A percentile compares a stretch with the other conserved stretches of the same genome.
Conservation (phyloP, 2,888 invertebrate genomes). For the Mimumesa dahlbomi region DNA sequence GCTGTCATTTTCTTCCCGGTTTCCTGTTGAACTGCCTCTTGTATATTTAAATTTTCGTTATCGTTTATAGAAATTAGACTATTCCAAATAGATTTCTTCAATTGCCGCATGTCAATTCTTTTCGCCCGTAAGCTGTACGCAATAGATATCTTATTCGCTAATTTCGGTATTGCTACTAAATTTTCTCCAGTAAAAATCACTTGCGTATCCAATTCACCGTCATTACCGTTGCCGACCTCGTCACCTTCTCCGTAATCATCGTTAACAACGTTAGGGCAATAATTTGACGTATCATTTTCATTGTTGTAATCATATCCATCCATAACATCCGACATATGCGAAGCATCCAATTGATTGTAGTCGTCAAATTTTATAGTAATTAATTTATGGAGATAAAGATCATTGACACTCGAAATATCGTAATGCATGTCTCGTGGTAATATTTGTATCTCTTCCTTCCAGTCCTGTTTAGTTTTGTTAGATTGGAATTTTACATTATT, state of each 20-base stretch:
- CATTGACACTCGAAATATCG: conserved; percentile 35
- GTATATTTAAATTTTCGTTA: conserved; percentile 75
- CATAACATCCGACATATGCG: conserved; percentile 72
- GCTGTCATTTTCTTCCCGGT: conserved; percentile 44
- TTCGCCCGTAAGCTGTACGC: conserved; percentile 92
- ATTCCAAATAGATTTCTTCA: conserved; percentile 89
- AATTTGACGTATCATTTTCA: conserved; percentile 82
- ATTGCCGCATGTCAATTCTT: conserved; percentile 91
- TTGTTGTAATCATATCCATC: conserved; percentile 83
- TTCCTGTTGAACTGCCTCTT: not conserved
- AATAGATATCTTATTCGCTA: conserved; percentile 86
- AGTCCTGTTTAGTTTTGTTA: conserved; percentile 56
- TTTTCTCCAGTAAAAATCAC: conserved; percentile 81
- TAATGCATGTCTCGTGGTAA: conserved; percentile 64
- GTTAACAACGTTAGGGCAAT: conserved; percentile 80
- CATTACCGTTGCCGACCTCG: conserved; percentile 39
- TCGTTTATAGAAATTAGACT: conserved; percentile 80
- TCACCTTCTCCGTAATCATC: conserved; percentile 51
- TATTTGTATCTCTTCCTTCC: conserved; percentile 64
- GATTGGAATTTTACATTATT: conserved; percentile 42
- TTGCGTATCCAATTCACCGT: conserved; percentile 65
- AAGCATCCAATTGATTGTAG: conserved; percentile 33
- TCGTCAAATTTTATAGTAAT: conserved; percentile 10
- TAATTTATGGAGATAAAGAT: conserved; percentile 52
- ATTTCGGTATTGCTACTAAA: conserved; percentile 86